Evolutionary conservation across 2,113 vertebrate genomes (phyloP).

Genomic region (Pelodiscus sinensis): DNA sequence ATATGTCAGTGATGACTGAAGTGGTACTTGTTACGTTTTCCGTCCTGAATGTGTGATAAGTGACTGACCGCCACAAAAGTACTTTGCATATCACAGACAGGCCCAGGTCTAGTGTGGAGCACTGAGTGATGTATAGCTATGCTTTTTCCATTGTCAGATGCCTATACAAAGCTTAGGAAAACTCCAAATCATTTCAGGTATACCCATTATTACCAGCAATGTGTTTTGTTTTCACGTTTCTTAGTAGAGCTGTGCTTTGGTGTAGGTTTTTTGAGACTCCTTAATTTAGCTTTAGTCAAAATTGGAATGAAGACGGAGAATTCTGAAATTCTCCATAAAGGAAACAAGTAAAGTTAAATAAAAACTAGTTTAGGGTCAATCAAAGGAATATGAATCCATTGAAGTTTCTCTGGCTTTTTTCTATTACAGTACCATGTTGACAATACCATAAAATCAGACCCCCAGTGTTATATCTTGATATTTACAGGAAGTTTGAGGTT

Average conservation of each 20-base stretch:
- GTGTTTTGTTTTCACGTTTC: background rate
- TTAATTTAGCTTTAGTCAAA: background rate
- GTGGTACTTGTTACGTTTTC: background rate
- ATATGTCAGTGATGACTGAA: background rate
- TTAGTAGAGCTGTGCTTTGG: background rate
- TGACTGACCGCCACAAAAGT: background rate
- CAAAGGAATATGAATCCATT: background rate
- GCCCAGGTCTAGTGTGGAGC: background rate
- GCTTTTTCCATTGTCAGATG: background rate
- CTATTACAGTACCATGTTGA: background rate
- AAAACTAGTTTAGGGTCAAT: background rate
- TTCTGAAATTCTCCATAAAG: background rate
- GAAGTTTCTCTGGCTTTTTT: background rate
- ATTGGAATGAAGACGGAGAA: background rate
- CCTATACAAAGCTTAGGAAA: background rate
- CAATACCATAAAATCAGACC: background rate
- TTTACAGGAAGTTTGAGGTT: background rate
- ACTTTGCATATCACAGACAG: background rate
- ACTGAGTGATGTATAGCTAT: background rate
- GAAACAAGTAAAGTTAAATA: background rate
- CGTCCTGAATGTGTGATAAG: rapidly evolving
- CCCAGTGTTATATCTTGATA: background rate
- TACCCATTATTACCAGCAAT: background rate
- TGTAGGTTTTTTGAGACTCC: background rate
- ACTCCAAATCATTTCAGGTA: background rate